Conservation (phyloP, 2,113 vertebrate genomes). For the Manacus vitellinus region DNA sequence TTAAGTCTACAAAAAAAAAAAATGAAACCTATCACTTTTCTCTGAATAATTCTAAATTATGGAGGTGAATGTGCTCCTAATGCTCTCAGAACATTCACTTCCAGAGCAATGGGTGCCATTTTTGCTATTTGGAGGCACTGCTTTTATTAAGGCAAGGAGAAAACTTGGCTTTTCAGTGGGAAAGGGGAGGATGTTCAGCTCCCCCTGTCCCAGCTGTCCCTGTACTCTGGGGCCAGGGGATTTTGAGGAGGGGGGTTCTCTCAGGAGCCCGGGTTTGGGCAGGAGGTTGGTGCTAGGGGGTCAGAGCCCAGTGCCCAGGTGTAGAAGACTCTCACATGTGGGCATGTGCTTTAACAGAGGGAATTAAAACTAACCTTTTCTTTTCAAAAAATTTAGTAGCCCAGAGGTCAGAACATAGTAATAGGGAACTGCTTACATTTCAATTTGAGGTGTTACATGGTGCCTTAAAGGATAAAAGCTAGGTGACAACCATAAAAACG, state of each 20-base stretch:
- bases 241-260: accelerated
- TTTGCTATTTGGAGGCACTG: not conserved
- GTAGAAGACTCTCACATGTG: not conserved
- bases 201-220: not conserved
- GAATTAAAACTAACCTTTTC: not conserved
- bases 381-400: not conserved
- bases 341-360: not conserved
- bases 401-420: not conserved
- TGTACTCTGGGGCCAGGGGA: too few relatives aligned
- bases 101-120: not conserved
- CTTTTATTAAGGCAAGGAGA: not conserved
- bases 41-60: not conserved
- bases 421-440: not conserved
- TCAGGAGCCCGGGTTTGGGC: not conserved
- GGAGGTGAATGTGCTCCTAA: not conserved
- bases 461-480: conserved; percentile 9
- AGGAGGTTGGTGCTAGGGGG: accelerated
- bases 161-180: not conserved
- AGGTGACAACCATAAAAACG: not conserved
- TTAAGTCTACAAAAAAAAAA: not conserved
- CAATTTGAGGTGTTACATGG: not conserved
- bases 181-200: not conserved
- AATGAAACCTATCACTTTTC: not conserved
- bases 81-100: not conserved
- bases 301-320: not conserved